These are phyloP conservation scores for Drosophila kambysellisi DNA, from an alignment of 2,888 invertebrate genomes.

Conservation along the genomic window DNA sequence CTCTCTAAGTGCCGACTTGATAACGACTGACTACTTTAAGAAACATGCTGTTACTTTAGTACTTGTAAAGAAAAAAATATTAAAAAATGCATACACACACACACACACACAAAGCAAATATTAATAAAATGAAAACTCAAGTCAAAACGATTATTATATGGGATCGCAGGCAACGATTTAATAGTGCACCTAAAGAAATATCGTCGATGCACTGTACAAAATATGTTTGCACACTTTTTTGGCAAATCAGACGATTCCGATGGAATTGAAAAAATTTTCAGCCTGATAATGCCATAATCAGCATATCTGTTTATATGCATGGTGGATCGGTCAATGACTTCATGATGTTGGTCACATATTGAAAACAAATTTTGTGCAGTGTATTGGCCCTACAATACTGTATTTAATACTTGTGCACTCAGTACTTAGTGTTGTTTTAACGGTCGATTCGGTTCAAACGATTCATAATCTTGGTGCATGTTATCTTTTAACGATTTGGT, in stretches of 20 bases:
- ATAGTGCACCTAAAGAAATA: slow-evolving; percentile 44
- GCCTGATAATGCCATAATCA: slow-evolving; percentile 9
- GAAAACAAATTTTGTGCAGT: slow-evolving; percentile 28
- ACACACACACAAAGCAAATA: slow-evolving; percentile 3
- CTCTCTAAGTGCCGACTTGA: slow-evolving; percentile 69
- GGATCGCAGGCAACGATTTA: slow-evolving; percentile 35
- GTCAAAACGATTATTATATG: slow-evolving; percentile 4
- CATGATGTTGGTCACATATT: not conserved
- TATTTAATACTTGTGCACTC: slow-evolving; percentile 38
- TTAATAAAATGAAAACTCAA: slow-evolving; percentile 32
- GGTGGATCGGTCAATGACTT: slow-evolving; percentile 31
- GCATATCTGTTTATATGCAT: not conserved
- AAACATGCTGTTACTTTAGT: slow-evolving; percentile 44
- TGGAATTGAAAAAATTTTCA: not conserved
- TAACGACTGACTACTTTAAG: slow-evolving; percentile 73
- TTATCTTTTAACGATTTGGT: slow-evolving; percentile 61
- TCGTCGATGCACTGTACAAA: slow-evolving; percentile 59
- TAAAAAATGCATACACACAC: not conserved
- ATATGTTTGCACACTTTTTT: slow-evolving; percentile 44
- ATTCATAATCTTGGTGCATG: slow-evolving; percentile 58
- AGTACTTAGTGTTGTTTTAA: slow-evolving; percentile 36
- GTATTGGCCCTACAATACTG: slow-evolving; percentile 25
- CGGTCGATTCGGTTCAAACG: slow-evolving; percentile 44
- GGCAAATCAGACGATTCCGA: not conserved
- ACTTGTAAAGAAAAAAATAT: slow-evolving; percentile 25